Base-by-base conservation (phyloP, 2,888 invertebrate species). In the Leptarthrus brevirostris region DNA sequence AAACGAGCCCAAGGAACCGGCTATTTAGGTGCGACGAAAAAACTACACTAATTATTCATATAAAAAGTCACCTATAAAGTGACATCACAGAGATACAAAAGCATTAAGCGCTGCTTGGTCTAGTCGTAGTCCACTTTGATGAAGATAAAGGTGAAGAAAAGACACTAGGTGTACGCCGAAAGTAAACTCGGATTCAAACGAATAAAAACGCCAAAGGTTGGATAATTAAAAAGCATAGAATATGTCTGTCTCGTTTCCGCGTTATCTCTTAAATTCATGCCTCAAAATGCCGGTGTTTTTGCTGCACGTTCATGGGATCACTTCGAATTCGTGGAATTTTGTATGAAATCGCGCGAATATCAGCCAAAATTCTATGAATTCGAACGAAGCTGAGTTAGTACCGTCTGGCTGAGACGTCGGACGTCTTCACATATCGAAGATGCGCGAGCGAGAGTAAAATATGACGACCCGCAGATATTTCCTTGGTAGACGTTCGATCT, bases 261-360 rank as follows among this genome's bases (percentile, higher is more conserved):
- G 52, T 52, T 69, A 69, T 69, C 36, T n/a, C n/a, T 52, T 8
- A 6, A 30, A 8, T 30, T 14, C 52, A 20, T 20, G 12, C 72
- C 20, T 36, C 47, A 18, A 20, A 14, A 34, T 18, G 58, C 54
- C 26, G 36, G 36, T 44, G 72, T 36, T 18, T 18, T 34, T 49
- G 66, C n/a, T 47, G 26, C 52, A n/a, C 36, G 58, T 12, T 22
- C 36, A n/a, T 18, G 69, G 52, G 52, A 49, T 52, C 69, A 69
- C 69, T 52, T 18, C 52, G 69, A 36, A 49, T 69, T 69, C 69
- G 69, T 69, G 58, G 72, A 72, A 72, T 58, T 72, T 72, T 72
- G 58, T 49, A 72, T 49, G 58, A 72, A 72, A 72, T 72, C 58
- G 72, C 72, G 72, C 72, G 72, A 72, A 72, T 72, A 72, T 72